Evolutionary conservation across 2,113 vertebrate genomes (phyloP), one percentile per base, ranked within the genome.

Genomic region (Haemorhous mexicanus): DNA sequence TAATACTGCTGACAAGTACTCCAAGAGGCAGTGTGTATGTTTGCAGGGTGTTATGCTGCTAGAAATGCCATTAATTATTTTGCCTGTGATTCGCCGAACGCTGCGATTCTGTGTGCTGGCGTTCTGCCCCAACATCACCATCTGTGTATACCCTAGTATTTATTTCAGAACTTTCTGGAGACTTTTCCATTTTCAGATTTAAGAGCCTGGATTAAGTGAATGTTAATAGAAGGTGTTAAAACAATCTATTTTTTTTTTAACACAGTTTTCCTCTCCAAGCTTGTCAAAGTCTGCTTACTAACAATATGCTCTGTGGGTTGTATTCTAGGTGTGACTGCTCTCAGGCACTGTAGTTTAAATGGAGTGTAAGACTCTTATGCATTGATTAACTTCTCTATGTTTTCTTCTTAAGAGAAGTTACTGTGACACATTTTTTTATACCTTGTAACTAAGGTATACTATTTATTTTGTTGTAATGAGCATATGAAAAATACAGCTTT

Each of bases 1-100:
- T 95, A 98, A 97, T 96, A 97, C 94, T 90, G 97, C 95, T 97
- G 97, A 96, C 96, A 83, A 64, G 92, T 96, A 89, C 91, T 94
- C 90, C 55, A 44, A 13, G 76, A 79, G 22, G 16, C 73, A 94
- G 56, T 26, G 44, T 89, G 89, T 79, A 13, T 63, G 87, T 87
- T 94, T 95, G 16, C 44, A 78, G 84, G 72, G 87, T 72, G 84
- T 91, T 91, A 35, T 62, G 63, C 76, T 86, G 46, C 82, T 94
- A 89, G 84, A 96, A 90, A 90, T 94, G 53, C 62, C 69, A 78
- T 95, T 96, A 93, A 84, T 94, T 96, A 77, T 89, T 70, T 52
- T 88, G 89, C 69, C 93, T 7, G 4, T n/a, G 41, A 90, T 53
- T 86, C 0, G 5, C 59, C 22, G 1, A 89, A 90, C 10, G 8